phyloP scores from a whole-genome alignment of 2,113 vertebrate species.

The Zosterops borbonicus region DNA sequence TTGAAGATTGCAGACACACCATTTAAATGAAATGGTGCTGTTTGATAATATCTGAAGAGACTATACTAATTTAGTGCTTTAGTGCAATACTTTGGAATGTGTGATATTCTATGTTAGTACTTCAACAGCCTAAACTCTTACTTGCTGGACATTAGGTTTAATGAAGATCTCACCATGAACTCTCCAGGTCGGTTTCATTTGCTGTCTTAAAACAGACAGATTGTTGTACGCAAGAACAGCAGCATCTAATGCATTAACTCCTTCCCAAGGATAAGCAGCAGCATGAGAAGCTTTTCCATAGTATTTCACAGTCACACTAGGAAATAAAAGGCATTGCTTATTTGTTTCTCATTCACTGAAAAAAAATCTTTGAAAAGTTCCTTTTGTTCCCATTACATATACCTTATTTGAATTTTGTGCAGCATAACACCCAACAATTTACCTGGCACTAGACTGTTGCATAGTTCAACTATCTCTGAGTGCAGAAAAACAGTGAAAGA shows the following conservation, averaged over 20 bases:
- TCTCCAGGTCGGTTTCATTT: slow-evolving; percentile 89
- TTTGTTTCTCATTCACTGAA: slow-evolving; percentile 32
- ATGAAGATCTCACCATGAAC: slow-evolving; percentile 81
- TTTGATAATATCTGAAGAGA: neutral
- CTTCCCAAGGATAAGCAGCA: slow-evolving; percentile 88
- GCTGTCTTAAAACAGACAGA: slow-evolving; percentile 86
- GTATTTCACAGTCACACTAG: slow-evolving; percentile 88
- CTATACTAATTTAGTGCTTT: neutral
- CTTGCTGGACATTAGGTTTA: slow-evolving; percentile 51
- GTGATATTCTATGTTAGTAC: slow-evolving; percentile 14
- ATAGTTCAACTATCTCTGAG: neutral
- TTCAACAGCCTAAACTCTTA: slow-evolving; percentile 29
- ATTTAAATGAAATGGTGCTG: neutral
- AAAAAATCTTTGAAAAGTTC: neutral
- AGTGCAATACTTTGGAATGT: neutral
- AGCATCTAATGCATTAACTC: slow-evolving; percentile 90
- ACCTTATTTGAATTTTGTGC: neutral
- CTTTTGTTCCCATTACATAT: neutral
- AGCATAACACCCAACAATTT: neutral
- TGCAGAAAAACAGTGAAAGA: neutral
- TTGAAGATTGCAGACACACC: neutral
- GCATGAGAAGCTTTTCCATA: slow-evolving; percentile 87
- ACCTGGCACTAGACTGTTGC: neutral
- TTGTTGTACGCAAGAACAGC: slow-evolving; percentile 90
- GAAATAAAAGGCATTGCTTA: slow-evolving; percentile 69